Evolutionary conservation across 2,797 vertebrate species (phyloP).

Genomic region (Adrianichthys oophorus): DNA sequence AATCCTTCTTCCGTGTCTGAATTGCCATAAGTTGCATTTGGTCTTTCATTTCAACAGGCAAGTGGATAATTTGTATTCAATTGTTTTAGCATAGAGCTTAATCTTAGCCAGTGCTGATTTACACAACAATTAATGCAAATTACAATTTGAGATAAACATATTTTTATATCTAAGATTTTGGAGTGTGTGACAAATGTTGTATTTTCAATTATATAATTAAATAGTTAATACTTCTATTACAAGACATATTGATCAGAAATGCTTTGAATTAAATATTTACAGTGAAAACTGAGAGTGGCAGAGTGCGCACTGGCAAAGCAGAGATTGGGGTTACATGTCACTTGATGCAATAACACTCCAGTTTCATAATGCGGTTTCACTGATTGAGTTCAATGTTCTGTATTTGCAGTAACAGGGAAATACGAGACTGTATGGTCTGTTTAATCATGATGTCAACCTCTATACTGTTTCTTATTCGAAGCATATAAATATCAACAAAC

Average conservation of each 20-base stretch:
- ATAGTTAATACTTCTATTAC: conserved; percentile 4
- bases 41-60: no score
- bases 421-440: conserved; percentile 10
- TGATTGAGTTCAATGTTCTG: conserved; percentile 11
- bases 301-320: not conserved
- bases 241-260: conserved; percentile 4
- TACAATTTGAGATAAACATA: no score
- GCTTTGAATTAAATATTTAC: not conserved
- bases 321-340: conserved; percentile 22
- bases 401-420: conserved; percentile 22
- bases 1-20: no score
- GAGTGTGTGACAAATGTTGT: no score
- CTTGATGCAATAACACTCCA: conserved; percentile 13
- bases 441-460: conserved; percentile 23
- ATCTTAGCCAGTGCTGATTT: no score
- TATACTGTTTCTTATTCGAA: conserved; percentile 12
- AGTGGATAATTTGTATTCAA: no score
- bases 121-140: no score
- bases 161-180: no score
- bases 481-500: conserved; percentile 46
- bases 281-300: conserved; percentile 7
- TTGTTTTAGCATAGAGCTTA: no score
- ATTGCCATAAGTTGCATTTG: no score
- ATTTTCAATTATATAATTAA: no score
- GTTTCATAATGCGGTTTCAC: conserved; percentile 16